A percentile compares a stretch with the other conserved stretches of the same genome.
Conservation (phyloP, 2,888 invertebrate species). For the Mythimna ferrago region DNA sequence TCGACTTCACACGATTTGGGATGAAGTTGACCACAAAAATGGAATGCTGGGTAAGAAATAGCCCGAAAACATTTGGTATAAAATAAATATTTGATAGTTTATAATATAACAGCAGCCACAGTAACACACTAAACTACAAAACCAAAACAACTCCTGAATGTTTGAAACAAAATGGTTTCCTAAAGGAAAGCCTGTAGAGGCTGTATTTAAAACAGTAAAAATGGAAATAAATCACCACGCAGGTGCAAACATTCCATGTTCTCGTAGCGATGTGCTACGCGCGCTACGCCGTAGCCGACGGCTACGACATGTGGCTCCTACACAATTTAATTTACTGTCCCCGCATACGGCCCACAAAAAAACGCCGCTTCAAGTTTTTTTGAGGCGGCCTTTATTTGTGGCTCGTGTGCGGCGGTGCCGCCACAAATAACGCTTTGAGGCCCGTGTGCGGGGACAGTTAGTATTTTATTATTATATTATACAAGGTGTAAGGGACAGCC, state of each 20-base stretch:
- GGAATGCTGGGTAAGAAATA: no score
- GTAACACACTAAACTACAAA: background rate
- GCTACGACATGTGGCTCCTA: slow-evolving; percentile 6
- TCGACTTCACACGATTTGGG: background rate
- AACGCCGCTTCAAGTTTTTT: no score
- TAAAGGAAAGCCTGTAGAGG: background rate
- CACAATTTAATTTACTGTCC: background rate
- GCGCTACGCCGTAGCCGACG: slow-evolving; percentile 36
- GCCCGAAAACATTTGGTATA: no score
- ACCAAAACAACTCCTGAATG: background rate
- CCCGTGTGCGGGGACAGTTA: no score
- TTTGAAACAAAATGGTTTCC: background rate
- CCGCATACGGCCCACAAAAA: no score
- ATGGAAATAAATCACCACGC: background rate
- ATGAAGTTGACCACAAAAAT: background rate
- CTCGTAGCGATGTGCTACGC: slow-evolving; percentile 28
- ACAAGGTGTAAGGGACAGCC: no score
- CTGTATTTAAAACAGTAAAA: background rate
- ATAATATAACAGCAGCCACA: background rate
- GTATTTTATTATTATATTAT: background rate
- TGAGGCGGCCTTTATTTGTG: no score
- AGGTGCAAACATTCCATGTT: background rate
- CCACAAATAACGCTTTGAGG: no score
- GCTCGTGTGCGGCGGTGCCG: no score
- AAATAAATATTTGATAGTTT: no score